A percentile compares a stretch with the other conserved stretches of the same genome.
These are phyloP conservation scores for Ciconia nigra DNA, from an alignment of 2,797 vertebrate species.

Conservation along the genomic window DNA sequence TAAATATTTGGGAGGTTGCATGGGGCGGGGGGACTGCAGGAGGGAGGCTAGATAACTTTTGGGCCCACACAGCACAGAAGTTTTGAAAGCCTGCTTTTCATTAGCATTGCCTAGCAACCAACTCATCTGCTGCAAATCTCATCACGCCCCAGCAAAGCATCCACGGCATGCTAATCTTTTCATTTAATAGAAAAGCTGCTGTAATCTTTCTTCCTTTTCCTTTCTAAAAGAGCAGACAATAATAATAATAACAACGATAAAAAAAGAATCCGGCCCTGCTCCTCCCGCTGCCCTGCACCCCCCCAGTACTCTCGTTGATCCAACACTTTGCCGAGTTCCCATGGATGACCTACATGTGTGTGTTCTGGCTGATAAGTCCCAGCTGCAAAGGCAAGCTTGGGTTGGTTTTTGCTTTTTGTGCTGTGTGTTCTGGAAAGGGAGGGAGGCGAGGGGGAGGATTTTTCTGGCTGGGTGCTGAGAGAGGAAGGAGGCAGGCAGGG, in stretches of 20 bases:
- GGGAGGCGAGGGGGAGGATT: neutral
- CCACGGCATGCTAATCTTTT: constrained; percentile 60
- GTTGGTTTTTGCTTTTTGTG: neutral
- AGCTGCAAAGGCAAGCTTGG: constrained; percentile 39
- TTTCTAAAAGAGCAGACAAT: constrained; percentile 52
- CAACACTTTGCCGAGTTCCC: constrained; percentile 37
- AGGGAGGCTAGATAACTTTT: constrained; percentile 60
- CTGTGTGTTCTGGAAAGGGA: neutral
- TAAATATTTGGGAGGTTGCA: constrained; percentile 65
- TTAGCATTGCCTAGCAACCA: constrained; percentile 73
- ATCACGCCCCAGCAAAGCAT: constrained; percentile 72
- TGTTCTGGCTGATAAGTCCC: constrained; percentile 57
- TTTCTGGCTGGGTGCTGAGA: constrained; percentile 30
- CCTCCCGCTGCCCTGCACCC: neutral
- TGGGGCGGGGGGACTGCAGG: neutral
- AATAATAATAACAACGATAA: constrained; percentile 40
- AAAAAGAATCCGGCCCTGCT: neutral
- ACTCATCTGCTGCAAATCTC: constrained; percentile 76
- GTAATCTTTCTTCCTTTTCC: constrained; percentile 65
- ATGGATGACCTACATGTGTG: constrained; percentile 47
- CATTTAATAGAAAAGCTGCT: constrained; percentile 66
- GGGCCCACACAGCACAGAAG: constrained; percentile 39
- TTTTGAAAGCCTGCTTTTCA: constrained; percentile 75
- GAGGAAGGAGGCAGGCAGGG: constrained; percentile 7
- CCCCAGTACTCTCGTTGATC: constrained; percentile 7